phyloP scores from a whole-genome alignment of 2,888 invertebrate genomes.

The Amiota mariae region DNA sequence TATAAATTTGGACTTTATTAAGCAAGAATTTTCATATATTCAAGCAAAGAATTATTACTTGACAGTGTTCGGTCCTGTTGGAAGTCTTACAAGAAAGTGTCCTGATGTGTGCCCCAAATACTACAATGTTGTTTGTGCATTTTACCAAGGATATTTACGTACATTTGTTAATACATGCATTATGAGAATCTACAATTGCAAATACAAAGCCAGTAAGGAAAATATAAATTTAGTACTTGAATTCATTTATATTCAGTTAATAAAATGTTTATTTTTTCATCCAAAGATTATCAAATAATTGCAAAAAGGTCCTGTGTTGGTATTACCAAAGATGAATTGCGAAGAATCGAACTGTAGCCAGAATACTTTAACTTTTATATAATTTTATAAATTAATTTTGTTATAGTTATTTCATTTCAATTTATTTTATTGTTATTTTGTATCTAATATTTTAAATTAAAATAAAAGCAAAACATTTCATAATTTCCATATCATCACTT shows the following conservation, averaged over 20 bases:
- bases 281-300: constrained; percentile 51
- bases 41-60: neutral
- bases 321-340: constrained; percentile 51
- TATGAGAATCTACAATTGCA: constrained; percentile 58
- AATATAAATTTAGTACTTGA: neutral
- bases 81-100: constrained; percentile 47
- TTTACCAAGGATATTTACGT: constrained; percentile 50
- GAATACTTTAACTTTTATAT: neutral
- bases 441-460: neutral
- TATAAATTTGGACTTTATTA: neutral
- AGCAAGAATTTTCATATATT: neutral
- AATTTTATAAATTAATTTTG: constrained; percentile 5
- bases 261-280: neutral
- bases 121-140: constrained; percentile 56
- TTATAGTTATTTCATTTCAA: neutral
- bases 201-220: constrained; percentile 51
- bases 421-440: neutral
- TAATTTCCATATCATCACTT: too few species aligned
- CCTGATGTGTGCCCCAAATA: constrained; percentile 54
- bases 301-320: constrained; percentile 54
- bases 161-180: constrained; percentile 55
- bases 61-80: neutral
- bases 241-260: neutral
- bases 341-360: constrained; percentile 44
- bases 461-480: too few species aligned